These are phyloP conservation scores for Cheilosia vulpina DNA, from an alignment of 2,888 invertebrate genomes.

Conservation along the genomic window DNA sequence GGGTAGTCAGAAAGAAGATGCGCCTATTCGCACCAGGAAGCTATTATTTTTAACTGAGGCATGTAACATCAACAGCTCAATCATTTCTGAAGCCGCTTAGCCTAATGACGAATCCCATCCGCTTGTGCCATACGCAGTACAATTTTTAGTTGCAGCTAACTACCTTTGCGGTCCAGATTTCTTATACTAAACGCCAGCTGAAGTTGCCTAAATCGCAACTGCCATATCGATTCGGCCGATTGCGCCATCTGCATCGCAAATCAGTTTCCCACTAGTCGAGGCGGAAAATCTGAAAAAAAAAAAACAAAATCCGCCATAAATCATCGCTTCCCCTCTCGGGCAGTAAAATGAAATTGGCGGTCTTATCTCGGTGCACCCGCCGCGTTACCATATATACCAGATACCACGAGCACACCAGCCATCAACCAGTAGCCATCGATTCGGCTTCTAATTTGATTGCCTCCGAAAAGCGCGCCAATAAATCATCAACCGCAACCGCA, in stretches of 20 bases:
- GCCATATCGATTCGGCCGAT: not conserved
- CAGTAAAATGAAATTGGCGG: constrained; percentile 39
- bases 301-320: constrained; percentile 49
- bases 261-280: constrained; percentile 46
- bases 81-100: too few species aligned
- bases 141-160: too few species aligned
- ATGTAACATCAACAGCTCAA: too few species aligned
- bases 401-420: constrained; percentile 39
- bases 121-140: too few species aligned
- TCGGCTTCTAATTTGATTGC: constrained; percentile 74
- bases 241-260: constrained; percentile 55
- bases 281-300: constrained; percentile 38
- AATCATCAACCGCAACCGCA: constrained; percentile 72
- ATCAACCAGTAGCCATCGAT: constrained; percentile 75
- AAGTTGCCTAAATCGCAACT: not conserved
- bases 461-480: constrained; percentile 72
- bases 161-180: too few species aligned
- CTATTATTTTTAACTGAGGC: not conserved
- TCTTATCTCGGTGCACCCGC: constrained; percentile 67
- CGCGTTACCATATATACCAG: constrained; percentile 7
- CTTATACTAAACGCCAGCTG: not conserved
- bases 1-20: too few species aligned
- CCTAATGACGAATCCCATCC: too few species aligned
- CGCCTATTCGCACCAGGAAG: not conserved
- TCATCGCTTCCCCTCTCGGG: constrained; percentile 39